A percentile compares a stretch with the other conserved stretches of the same genome.
phyloP scores from a whole-genome alignment of 1,140 invertebrate genomes.

The Drosophila sp. region DNA sequence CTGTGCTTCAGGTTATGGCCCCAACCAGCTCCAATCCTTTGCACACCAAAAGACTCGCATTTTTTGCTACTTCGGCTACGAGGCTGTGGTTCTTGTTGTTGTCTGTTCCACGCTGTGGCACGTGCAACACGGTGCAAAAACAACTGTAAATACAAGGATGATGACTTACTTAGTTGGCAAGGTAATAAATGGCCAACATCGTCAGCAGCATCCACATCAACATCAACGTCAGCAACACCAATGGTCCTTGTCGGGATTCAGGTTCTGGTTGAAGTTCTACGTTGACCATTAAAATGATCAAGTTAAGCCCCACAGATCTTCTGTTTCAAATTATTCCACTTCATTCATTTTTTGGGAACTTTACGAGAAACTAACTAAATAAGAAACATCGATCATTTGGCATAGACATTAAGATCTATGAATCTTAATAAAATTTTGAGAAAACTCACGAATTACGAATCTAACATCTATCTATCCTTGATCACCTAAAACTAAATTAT shows the following conservation, averaged over 20 bases:
- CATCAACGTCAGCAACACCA: constrained; percentile 6
- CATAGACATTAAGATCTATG: no score
- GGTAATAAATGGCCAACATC: constrained; percentile 67
- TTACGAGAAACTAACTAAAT: no score
- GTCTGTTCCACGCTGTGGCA: constrained; percentile 31
- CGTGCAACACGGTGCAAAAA: constrained; percentile 59
- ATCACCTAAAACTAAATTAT: no score
- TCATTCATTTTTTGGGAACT: no score
- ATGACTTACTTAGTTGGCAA: constrained; percentile 68
- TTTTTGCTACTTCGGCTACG: constrained; percentile 11
- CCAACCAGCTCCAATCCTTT: constrained; percentile 34
- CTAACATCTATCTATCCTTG: no score
- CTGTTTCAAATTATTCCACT: not conserved
- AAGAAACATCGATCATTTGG: no score
- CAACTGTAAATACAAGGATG: constrained; percentile 74
- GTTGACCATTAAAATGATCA: not conserved
- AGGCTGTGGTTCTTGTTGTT: not conserved
- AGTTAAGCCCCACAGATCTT: not conserved
- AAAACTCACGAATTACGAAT: no score
- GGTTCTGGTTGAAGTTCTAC: not conserved
- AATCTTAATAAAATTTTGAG: no score
- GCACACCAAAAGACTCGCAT: constrained; percentile 42
- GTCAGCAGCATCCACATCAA: constrained; percentile 2
- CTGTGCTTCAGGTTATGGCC: constrained; percentile 44
- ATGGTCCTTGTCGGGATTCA: not conserved